These are phyloP conservation scores for Zeugodacus cucurbitae DNA, from an alignment of 1,140 invertebrate species.

Conservation along the genomic window DNA sequence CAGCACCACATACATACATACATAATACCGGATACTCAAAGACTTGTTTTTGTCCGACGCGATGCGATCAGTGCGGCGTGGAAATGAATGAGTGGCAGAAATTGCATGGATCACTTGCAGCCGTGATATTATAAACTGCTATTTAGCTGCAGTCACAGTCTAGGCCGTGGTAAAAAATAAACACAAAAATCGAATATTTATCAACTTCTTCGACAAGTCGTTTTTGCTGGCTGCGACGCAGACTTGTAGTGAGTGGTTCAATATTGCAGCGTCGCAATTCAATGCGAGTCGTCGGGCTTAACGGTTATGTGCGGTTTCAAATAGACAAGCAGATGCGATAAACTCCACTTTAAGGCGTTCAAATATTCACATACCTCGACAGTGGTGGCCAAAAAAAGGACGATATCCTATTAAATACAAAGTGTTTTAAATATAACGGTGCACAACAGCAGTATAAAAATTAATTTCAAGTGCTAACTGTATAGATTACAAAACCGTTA, in stretches of 20 bases:
- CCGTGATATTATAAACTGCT: not conserved
- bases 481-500: not conserved
- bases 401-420: not conserved
- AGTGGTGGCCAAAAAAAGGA: not conserved
- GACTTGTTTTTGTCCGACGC: not conserved
- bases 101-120: not conserved
- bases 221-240: not conserved
- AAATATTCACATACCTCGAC: not conserved
- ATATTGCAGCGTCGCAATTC: not conserved
- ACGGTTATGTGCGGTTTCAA: not conserved
- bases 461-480: not conserved
- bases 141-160: not conserved
- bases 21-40: constrained; percentile 8
- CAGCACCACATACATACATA: not conserved
- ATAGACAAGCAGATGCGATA: not conserved
- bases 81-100: not conserved
- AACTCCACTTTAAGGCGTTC: not conserved
- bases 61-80: not conserved
- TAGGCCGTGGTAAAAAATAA: not conserved
- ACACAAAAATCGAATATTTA: not conserved
- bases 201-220: not conserved
- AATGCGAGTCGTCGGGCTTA: not conserved
- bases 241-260: not conserved
- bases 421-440: not conserved
- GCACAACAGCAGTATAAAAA: too few species aligned